These are phyloP conservation scores for Latheticus oryzae DNA, from an alignment of 2,888 invertebrate genomes.

Conservation along the genomic window DNA sequence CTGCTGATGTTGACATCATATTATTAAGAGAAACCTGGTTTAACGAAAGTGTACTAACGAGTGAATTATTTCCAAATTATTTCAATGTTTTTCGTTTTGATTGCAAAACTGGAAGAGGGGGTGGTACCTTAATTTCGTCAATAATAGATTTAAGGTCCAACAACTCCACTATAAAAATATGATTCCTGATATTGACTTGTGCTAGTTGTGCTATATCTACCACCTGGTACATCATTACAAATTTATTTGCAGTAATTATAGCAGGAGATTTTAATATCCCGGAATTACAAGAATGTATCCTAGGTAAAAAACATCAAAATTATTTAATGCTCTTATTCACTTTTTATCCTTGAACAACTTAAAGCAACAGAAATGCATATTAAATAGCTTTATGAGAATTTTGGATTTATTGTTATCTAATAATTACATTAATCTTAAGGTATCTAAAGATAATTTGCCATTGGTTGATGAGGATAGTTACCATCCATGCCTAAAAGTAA, in stretches of 20 bases:
- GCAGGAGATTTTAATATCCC: conserved; percentile 6
- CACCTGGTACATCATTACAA: background rate
- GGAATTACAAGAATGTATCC: conserved; percentile 1
- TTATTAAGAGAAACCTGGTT: conserved; percentile 17
- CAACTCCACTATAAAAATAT: background rate
- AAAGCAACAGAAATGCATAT: no score
- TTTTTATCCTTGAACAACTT: no score
- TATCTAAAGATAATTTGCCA: no score
- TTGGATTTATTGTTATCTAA: no score
- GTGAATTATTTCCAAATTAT: conserved; percentile 9
- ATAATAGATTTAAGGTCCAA: background rate
- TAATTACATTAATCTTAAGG: no score
- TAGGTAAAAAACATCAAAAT: no score
- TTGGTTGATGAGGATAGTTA: no score
- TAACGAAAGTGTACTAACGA: background rate
- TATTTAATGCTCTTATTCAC: no score
- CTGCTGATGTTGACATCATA: conserved; percentile 4
- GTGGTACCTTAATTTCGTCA: conserved; percentile 8
- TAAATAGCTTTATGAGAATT: no score
- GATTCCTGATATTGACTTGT: conserved; percentile 4
- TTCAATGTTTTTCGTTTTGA: conserved; percentile 6
- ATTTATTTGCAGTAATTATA: conserved; percentile 2
- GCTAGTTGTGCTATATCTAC: background rate
- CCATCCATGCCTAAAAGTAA: no score
- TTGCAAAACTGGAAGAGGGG: conserved; percentile 1